Base-by-base conservation (phyloP, 2,797 vertebrate species). In the Bovichtus variegatus region DNA sequence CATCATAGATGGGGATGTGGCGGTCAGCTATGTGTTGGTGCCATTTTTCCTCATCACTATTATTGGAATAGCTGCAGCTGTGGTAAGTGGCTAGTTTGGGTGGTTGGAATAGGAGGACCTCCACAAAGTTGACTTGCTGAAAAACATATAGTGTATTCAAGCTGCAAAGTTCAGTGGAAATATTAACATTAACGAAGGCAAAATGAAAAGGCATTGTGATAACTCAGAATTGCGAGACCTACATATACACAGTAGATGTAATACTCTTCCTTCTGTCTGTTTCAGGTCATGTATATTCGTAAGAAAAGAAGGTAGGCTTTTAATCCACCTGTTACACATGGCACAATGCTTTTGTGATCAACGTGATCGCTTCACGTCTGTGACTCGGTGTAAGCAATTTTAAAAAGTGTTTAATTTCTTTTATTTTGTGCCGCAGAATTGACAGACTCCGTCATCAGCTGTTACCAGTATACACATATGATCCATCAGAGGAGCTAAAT, bases 391-490 rank as follows among this genome's bases (percentile, higher is more conserved):
- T 23, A 43, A 34, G 29, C 23, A 5, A 9, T 53, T 18, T n/a
- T n/a, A n/a, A 3, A 61, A 38, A n/a, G 0, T 11, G 6, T 61
- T 41, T 58, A 1, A 23, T 38, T 13, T 29, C 0, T 2, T 58
- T 27, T 4, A 8, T 69, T 65, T 23, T 40, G 21, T 31, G 61
- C 44, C 34, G 51, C 82, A 99, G 98, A 85, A 95, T 97, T 16
- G 97, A 99, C 92, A 90, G 96, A 54, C 95, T 99, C 23, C 96
- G 97, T 12, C 97, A 99, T 90, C 98, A 98, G 82, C 93, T 99
- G 84, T 94, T 99, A 41, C 98, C 98, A 15, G 95, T 98, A 85
- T 99, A 99, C 81, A 96, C 97, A 5, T 99, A 98, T 1, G 98
- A 99, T 90, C 97, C 98, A 0, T 95, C 97, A 0, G 98, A 99